These are phyloP conservation scores for Drepanosiphum platanoidis DNA, from an alignment of 2,888 invertebrate genomes.

Conservation along the genomic window DNA sequence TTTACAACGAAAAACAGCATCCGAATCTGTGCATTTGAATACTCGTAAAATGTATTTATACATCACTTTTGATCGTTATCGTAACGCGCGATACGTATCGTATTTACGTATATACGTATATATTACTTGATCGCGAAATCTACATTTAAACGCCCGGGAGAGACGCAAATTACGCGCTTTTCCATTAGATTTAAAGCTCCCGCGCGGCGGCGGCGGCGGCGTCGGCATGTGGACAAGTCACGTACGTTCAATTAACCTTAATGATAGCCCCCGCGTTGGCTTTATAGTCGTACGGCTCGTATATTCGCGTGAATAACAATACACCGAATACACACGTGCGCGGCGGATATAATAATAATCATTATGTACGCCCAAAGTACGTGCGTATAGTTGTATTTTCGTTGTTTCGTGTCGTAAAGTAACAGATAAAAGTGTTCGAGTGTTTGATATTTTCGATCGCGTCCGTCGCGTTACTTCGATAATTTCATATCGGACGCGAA, in stretches of 20 bases:
- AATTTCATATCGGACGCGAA: too few relatives aligned
- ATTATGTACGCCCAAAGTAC: neutral
- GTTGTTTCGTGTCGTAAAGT: neutral
- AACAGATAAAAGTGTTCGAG: neutral
- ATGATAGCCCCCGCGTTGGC: neutral
- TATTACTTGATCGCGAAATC: neutral
- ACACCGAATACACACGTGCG: neutral
- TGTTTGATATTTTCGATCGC: neutral
- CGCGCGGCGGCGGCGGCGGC: neutral
- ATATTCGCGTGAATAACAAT: neutral
- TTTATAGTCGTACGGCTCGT: neutral
- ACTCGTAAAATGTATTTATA: too few relatives aligned
- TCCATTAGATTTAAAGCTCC: neutral
- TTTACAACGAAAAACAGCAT: too few relatives aligned
- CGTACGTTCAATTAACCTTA: constrained; percentile 31
- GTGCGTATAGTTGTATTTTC: neutral
- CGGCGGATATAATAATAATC: neutral
- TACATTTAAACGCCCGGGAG: neutral
- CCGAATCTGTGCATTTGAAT: too few relatives aligned
- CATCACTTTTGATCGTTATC: too few relatives aligned
- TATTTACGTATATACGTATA: neutral
- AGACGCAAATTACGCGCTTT: neutral
- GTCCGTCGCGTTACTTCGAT: neutral
- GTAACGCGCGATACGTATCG: too few relatives aligned
- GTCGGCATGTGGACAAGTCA: neutral